Percentiles rank a stretch among this genome's conserved stretches.
These are phyloP conservation scores for Scaptomyza flava DNA, from an alignment of 2,888 invertebrate genomes.

Conservation along the genomic window DNA sequence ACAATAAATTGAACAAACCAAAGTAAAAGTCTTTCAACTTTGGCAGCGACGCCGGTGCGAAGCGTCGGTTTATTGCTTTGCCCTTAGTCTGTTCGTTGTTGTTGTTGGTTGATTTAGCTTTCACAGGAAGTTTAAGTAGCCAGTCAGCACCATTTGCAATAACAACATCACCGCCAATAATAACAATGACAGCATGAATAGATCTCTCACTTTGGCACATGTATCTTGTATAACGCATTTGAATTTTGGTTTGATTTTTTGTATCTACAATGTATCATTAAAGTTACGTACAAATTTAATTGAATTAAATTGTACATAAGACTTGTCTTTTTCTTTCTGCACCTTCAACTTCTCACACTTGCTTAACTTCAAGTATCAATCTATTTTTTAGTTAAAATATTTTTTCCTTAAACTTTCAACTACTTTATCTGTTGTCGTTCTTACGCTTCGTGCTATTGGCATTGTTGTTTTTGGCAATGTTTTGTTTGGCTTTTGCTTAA, in stretches of 20 bases:
- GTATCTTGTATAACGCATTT: slow-evolving; percentile 35
- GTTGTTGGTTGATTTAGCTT: slow-evolving; percentile 65
- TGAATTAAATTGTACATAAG: slow-evolving; percentile 59
- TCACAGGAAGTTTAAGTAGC: slow-evolving; percentile 77
- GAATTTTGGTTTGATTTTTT: slow-evolving; percentile 4
- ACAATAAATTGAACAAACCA: slow-evolving; percentile 24
- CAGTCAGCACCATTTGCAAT: slow-evolving; percentile 42
- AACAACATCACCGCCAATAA: slow-evolving; percentile 23
- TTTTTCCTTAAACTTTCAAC: slow-evolving; percentile 59
- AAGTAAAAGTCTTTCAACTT: slow-evolving; percentile 61
- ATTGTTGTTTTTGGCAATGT: slow-evolving; percentile 34
- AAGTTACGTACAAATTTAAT: slow-evolving; percentile 67
- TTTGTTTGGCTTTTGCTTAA: slow-evolving; percentile 27
- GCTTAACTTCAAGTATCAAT: slow-evolving; percentile 22
- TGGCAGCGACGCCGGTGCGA: slow-evolving; percentile 38
- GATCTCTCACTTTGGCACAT: slow-evolving; percentile 27
- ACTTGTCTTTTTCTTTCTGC: slow-evolving; percentile 59
- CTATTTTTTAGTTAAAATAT: slow-evolving; percentile 44
- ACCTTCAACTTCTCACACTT: slow-evolving; percentile 17
- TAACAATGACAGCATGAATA: slow-evolving; percentile 22
- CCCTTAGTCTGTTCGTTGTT: slow-evolving; percentile 6
- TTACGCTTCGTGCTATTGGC: slow-evolving; percentile 25
- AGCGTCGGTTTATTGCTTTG: slow-evolving; percentile 6
- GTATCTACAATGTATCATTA: slow-evolving; percentile 37
- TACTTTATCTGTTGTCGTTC: slow-evolving; percentile 54